These are phyloP conservation scores for Dryobates pubescens DNA, from an alignment of 2,797 vertebrate species.

Conservation along the genomic window DNA sequence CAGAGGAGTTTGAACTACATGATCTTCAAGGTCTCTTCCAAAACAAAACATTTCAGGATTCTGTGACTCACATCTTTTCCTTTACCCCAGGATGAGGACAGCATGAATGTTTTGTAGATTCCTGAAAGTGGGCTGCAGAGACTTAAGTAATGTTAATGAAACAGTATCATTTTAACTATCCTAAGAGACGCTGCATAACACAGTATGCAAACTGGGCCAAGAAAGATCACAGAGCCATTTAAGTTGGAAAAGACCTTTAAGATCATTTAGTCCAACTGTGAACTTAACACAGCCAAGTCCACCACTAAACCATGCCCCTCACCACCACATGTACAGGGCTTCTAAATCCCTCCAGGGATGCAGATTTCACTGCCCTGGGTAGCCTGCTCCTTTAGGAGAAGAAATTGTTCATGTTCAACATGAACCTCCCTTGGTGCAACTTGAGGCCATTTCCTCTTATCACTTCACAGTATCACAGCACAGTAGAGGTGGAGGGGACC, in stretches of 20 bases:
- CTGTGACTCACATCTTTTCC: background rate
- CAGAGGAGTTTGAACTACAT: background rate
- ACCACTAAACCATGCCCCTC: background rate
- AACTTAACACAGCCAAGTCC: background rate
- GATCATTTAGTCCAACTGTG: background rate
- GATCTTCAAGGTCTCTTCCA: background rate
- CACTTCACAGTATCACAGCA: too few species aligned
- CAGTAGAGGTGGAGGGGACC: too few species aligned
- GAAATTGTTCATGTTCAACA: too few species aligned
- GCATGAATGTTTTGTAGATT: accelerated
- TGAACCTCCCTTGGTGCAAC: too few species aligned
- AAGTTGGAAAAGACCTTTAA: background rate
- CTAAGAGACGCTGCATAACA: background rate
- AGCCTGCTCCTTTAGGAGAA: background rate
- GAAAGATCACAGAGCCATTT: background rate
- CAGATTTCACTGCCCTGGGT: background rate
- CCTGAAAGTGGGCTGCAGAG: background rate
- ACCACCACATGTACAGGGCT: background rate
- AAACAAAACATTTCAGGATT: background rate
- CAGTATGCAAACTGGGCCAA: background rate
- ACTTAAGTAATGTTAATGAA: accelerated
- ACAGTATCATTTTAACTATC: background rate
- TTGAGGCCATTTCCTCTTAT: too few species aligned
- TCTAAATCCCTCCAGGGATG: background rate
- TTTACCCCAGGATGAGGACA: accelerated